Evolutionary conservation across 2,113 vertebrate genomes (phyloP).

Genomic region (Macrotus californicus): DNA sequence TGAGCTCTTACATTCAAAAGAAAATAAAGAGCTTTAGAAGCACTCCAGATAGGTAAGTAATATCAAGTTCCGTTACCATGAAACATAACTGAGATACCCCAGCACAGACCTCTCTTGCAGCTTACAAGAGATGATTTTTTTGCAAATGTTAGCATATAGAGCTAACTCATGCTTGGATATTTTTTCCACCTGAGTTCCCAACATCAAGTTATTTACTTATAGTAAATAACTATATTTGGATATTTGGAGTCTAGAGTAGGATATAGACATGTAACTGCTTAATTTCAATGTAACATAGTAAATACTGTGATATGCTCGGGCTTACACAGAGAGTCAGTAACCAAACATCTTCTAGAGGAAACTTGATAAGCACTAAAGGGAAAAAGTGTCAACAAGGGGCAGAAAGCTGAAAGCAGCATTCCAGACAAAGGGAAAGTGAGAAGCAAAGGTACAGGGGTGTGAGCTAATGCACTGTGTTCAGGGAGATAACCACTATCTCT

Average conservation of each 20-base stretch:
- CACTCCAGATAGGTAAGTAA: neutral
- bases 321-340: neutral
- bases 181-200: neutral
- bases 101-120: constrained; percentile 19
- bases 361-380: neutral
- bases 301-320: neutral
- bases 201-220: neutral
- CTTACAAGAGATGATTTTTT: constrained; percentile 4
- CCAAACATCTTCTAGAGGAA: neutral
- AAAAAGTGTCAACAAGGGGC: neutral
- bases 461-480: neutral
- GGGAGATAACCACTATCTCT: neutral
- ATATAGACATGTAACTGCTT: neutral
- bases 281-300: neutral
- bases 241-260: neutral
- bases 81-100: neutral
- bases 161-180: neutral
- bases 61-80: neutral
- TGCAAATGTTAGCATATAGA: neutral
- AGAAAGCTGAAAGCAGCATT: neutral
- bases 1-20: neutral
- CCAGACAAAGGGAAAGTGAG: neutral
- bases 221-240: neutral
- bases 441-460: neutral
- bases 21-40: neutral